Conservation (phyloP, 2,797 vertebrate species). For the Hozukius guyotensis region DNA sequence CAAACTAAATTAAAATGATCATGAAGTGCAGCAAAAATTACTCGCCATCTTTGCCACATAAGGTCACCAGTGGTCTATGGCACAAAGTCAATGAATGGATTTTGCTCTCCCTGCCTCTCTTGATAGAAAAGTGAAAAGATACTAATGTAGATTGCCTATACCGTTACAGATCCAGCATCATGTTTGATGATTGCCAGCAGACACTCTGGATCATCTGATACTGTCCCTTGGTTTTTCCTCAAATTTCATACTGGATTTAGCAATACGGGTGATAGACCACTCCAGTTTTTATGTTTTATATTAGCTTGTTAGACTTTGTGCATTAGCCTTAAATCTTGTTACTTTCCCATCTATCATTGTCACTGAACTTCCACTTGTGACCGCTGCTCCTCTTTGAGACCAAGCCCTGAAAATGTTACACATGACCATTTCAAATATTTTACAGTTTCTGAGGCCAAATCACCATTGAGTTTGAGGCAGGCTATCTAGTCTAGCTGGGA, state of each 20-base stretch:
- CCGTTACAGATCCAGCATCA: not conserved
- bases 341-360: not conserved
- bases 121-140: not conserved
- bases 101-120: not conserved
- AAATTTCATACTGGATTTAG: not conserved
- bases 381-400: not conserved
- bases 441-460: not conserved
- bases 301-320: not conserved
- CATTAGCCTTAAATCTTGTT: not conserved
- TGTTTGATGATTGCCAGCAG: not conserved
- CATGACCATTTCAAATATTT: not conserved
- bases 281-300: not conserved
- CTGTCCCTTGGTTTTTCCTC: not conserved
- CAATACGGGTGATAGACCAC: not conserved
- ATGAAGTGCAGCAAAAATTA: not conserved
- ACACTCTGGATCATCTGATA: not conserved
- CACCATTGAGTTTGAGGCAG: not conserved
- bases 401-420: not conserved
- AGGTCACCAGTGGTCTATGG: not conserved
- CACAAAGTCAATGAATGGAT: not conserved
- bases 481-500: not conserved
- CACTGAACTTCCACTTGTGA: not conserved
- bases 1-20: conserved; percentile 22
- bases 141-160: not conserved
- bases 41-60: not conserved